Evolutionary conservation across 2,797 vertebrate genomes (phyloP), one percentile per base, ranked within the genome.

Genomic region (Leuciscus waleckii): DNA sequence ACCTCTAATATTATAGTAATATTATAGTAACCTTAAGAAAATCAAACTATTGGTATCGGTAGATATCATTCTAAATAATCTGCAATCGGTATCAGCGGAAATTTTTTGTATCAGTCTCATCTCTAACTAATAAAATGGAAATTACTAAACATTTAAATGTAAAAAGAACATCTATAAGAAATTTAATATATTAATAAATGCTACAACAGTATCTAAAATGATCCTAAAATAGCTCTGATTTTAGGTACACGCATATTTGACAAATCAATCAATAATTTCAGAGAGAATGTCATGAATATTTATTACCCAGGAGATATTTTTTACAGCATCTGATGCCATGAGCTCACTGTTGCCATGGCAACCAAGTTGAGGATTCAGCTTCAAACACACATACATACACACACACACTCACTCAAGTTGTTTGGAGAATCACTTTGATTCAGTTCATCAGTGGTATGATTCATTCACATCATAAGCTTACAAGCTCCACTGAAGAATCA

Each of bases 271-370:
- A 43, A 29, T 41, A 4, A 73, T 39, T 77, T 0, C 4, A 65
- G 4, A 29, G n/a, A 23, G 58, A 29, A 58, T 49, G 0, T 19
- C 5, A 74, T 16, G 9, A 63, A 63, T 63, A 83, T 37, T 49
- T 35, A 74, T n/a, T 49, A 49, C 81, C 16, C 39, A 35, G 13
- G 16, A 32, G 58, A 54, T 76, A 51, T 39, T 75, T 49, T 75
- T 83, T 76, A 75, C 21, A 51, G 43, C 35, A 39, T 67, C 23
- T 19, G 19, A 43, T 58, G 16, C 29, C 14, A 63, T 1, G 17
- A 37, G 23, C 41, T 49, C 26, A 75, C 58, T 14, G 82, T 83
- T 67, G 23, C 71, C 71, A 74, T n/a, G 43, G 10, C 46, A 83
- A 83, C 71, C 7, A 10, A 4, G 39, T 19, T 14, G 16, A 29